Evolutionary conservation across 2,888 invertebrate genomes (phyloP).

Genomic region (Philaethria dido): DNA sequence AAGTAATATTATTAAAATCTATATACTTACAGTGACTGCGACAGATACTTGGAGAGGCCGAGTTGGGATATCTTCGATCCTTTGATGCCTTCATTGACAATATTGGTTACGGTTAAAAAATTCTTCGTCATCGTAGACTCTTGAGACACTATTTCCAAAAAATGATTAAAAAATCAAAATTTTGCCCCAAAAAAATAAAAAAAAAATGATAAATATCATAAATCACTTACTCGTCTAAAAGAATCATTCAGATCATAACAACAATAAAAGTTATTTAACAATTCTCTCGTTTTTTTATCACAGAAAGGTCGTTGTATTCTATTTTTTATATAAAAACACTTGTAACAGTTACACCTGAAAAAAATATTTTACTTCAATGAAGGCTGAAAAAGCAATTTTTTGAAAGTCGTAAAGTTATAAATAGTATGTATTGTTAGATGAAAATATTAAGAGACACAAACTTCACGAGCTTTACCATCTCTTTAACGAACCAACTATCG

Average conservation of each 20-base stretch:
- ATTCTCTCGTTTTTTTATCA: slow-evolving; percentile 44
- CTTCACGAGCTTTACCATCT: too few relatives aligned
- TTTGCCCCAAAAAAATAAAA: slow-evolving; percentile 20
- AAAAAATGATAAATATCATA: slow-evolving; percentile 26
- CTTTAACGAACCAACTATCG: too few relatives aligned
- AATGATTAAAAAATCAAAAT: slow-evolving; percentile 5
- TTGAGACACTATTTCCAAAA: slow-evolving; percentile 71
- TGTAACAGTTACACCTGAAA: slow-evolving; percentile 36
- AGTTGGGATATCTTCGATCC: slow-evolving; percentile 89
- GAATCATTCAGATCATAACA: slow-evolving; percentile 74
- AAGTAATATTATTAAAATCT: neutral
- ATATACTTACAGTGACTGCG: slow-evolving; percentile 90
- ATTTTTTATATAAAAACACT: slow-evolving; percentile 26
- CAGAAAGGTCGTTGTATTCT: slow-evolving; percentile 45
- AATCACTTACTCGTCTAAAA: slow-evolving; percentile 72
- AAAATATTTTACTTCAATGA: neutral
- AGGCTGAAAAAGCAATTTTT: too few relatives aligned
- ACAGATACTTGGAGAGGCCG: slow-evolving; percentile 89
- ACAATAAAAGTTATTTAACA: slow-evolving; percentile 69
- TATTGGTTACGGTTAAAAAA: slow-evolving; percentile 84
- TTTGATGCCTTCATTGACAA: slow-evolving; percentile 89
- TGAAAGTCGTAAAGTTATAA: too few relatives aligned
- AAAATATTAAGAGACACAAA: too few relatives aligned
- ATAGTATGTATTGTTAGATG: too few relatives aligned
- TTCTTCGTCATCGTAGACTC: slow-evolving; percentile 83